Percentiles rank a stretch among this genome's conserved stretches.
phyloP scores from a whole-genome alignment of 2,797 vertebrate species.

The Coilia nasus region DNA sequence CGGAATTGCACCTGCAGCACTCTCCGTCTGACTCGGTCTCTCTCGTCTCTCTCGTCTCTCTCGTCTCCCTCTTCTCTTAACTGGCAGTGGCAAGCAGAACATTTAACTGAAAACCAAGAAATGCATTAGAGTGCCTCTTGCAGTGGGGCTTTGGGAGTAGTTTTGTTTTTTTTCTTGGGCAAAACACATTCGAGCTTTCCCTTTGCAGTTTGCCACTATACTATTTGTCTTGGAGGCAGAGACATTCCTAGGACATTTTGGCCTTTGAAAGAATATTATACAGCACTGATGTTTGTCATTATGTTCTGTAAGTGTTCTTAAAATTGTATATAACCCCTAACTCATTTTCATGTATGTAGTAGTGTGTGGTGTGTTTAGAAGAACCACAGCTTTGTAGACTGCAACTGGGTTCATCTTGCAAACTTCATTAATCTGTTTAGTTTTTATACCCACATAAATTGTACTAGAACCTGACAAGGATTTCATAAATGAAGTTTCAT shows the following conservation, averaged over 20 bases:
- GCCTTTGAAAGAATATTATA: too few species aligned
- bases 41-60: conserved; percentile 4
- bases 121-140: conserved; percentile 50
- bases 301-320: too few species aligned
- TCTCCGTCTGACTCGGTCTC: conserved; percentile 5
- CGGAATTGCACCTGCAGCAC: conserved; percentile 52
- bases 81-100: conserved; percentile 36
- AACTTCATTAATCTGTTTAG: not conserved
- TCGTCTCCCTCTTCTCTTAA: not conserved
- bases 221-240: not conserved
- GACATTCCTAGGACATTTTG: too few species aligned
- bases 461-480: too few species aligned
- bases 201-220: not conserved
- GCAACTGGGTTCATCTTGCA: not conserved
- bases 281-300: too few species aligned
- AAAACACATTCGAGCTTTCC: not conserved
- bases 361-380: not conserved
- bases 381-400: not conserved
- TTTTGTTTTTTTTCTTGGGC: conserved; percentile 2
- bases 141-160: conserved; percentile 37
- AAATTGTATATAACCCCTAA: not conserved
- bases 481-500: too few species aligned
- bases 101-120: conserved; percentile 51
- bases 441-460: not conserved
- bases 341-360: not conserved